A percentile compares a stretch with the other conserved stretches of the same genome.
Conservation (phyloP, 2,113 vertebrate genomes). For the Lanius ludovicianus region DNA sequence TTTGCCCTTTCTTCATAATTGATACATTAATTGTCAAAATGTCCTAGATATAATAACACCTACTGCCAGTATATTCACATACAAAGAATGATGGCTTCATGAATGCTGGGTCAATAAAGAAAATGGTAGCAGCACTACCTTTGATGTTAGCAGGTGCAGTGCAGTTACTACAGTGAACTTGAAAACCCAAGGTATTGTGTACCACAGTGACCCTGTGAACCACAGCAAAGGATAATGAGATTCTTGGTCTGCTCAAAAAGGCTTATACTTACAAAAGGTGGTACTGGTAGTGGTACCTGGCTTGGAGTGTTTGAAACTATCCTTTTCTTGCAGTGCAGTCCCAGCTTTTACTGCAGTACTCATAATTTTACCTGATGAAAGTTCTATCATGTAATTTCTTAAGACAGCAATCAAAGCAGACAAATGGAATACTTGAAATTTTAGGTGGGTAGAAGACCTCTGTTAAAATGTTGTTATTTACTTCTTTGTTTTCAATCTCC, state of each 20-base stretch:
- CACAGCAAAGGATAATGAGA: background rate
- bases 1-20: background rate
- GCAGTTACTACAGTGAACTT: background rate
- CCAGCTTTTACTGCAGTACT: background rate
- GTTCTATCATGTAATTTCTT: background rate
- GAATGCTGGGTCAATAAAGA: background rate
- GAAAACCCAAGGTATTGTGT: background rate
- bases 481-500: background rate
- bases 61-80: background rate
- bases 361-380: background rate
- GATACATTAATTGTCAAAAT: background rate
- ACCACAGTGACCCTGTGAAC: background rate
- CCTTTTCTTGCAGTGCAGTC: background rate
- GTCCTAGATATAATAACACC: background rate
- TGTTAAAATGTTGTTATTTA: background rate
- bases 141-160: background rate
- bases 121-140: background rate
- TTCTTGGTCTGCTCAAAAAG: background rate
- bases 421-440: background rate
- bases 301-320: background rate
- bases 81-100: background rate
- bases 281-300: background rate
- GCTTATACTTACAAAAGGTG: background rate
- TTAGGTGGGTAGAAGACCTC: background rate
- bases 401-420: background rate